Percentiles rank a stretch among this genome's conserved stretches.
These are phyloP conservation scores for Geococcyx californianus DNA, from an alignment of 2,113 vertebrate genomes.

Conservation along the genomic window DNA sequence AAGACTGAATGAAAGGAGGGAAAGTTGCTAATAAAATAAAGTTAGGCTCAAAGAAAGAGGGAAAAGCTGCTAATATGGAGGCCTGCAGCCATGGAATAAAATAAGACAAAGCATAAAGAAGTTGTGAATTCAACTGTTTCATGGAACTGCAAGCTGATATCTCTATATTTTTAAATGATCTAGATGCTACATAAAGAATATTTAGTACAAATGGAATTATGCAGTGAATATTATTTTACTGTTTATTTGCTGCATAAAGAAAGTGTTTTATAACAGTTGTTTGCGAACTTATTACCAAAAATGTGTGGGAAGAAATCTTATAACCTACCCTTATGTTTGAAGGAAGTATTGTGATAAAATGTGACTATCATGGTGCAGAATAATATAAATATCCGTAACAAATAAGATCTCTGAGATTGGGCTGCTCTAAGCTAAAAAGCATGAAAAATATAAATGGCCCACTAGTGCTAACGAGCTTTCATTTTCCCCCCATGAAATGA, in stretches of 20 bases:
- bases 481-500: neutral
- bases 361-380: neutral
- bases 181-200: neutral
- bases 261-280: neutral
- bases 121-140: neutral
- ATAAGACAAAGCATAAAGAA: slow-evolving; percentile 3
- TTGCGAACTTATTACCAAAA: slow-evolving; percentile 6
- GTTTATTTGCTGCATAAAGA: neutral
- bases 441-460: neutral
- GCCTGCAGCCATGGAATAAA: neutral
- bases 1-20: neutral
- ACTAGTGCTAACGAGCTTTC: slow-evolving; percentile 21
- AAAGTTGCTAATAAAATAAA: neutral
- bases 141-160: neutral
- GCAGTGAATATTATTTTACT: slow-evolving; percentile 25
- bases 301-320: neutral
- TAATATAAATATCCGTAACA: slow-evolving; percentile 49
- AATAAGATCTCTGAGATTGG: neutral
- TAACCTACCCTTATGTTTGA: neutral
- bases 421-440: slow-evolving; percentile 25
- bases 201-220: slow-evolving; percentile 30
- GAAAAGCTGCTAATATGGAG: neutral
- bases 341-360: neutral
- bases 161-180: neutral
- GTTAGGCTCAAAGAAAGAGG: neutral